Evolutionary conservation across 1,140 invertebrate species (phyloP).

Genomic region (Semibalanus balanoides): DNA sequence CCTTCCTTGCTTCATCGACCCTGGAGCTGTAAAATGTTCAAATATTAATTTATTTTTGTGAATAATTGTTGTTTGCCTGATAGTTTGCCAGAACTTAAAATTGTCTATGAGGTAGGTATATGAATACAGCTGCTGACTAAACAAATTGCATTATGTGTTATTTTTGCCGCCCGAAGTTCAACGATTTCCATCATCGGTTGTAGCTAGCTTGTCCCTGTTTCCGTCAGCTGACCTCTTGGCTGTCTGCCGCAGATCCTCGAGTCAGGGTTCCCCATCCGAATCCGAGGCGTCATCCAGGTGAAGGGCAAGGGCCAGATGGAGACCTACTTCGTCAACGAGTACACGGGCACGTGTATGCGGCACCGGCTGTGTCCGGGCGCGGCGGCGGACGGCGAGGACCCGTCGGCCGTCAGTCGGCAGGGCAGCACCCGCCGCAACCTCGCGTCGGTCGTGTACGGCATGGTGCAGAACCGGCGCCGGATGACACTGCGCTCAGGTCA

Average conservation of each 20-base stretch:
- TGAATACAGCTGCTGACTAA: too few species aligned
- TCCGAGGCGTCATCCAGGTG: background rate
- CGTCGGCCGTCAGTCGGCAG: slow-evolving; percentile 42
- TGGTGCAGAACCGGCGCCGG: slow-evolving; percentile 50
- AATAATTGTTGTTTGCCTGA: too few species aligned
- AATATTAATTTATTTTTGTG: too few species aligned
- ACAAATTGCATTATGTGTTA: too few species aligned
- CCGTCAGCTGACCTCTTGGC: too few species aligned
- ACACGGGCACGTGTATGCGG: slow-evolving; percentile 35
- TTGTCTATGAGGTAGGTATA: too few species aligned
- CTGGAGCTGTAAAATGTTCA: too few species aligned
- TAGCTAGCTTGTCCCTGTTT: too few species aligned
- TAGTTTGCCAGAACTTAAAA: too few species aligned
- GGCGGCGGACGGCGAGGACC: slow-evolving; percentile 72
- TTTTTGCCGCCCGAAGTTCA: too few species aligned
- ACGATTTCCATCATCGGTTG: too few species aligned
- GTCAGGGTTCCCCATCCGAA: slow-evolving; percentile 42
- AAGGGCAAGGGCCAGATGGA: slow-evolving; percentile 5
- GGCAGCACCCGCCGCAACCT: slow-evolving; percentile 54
- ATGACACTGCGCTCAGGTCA: slow-evolving; percentile 19
- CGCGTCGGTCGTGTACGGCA: slow-evolving; percentile 72
- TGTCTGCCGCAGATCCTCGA: slow-evolving; percentile 44
- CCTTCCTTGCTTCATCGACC: too few species aligned
- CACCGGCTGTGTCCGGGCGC: slow-evolving; percentile 76
- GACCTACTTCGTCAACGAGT: background rate